Evolutionary conservation across 2,888 invertebrate genomes (phyloP).

Genomic region (Drosophila crucigera): DNA sequence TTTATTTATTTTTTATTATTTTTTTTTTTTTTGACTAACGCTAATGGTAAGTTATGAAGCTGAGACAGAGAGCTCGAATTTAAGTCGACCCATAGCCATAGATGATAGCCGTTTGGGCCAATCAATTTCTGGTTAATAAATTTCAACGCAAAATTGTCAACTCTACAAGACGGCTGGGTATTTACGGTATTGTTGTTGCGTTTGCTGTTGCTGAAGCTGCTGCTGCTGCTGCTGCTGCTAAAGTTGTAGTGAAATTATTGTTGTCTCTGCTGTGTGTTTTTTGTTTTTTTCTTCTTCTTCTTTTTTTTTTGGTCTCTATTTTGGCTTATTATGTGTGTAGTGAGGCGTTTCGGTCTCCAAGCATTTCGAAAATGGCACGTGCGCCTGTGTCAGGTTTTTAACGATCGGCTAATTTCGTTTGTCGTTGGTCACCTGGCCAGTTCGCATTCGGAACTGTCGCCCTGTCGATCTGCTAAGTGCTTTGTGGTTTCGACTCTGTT

Average conservation of each 20-base stretch:
- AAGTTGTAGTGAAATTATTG: conserved; percentile 59
- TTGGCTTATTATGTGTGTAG: conserved; percentile 53
- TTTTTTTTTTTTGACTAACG: conserved; percentile 42
- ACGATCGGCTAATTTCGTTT: conserved; percentile 74
- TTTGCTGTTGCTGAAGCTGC: conserved; percentile 19
- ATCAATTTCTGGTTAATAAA: conserved; percentile 82
- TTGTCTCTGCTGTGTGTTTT: conserved; percentile 44
- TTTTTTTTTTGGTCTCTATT: conserved; percentile 25
- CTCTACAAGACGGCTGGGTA: conserved; percentile 45
- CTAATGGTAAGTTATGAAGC: conserved; percentile 79
- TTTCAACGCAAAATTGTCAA: conserved; percentile 76
- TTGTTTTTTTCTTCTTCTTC: conserved; percentile 5
- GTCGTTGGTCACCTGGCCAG: conserved; percentile 17
- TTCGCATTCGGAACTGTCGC: conserved; percentile 12
- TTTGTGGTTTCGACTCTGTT: conserved; percentile 34
- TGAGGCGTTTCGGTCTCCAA: conserved; percentile 65
- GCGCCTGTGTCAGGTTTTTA: conserved; percentile 80
- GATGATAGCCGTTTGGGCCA: conserved; percentile 76
- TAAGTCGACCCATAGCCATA: conserved; percentile 47
- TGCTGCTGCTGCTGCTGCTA: not conserved
- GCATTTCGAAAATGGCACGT: conserved; percentile 79
- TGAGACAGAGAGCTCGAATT: conserved; percentile 24
- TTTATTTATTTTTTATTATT: conserved; percentile 14
- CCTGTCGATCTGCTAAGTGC: conserved; percentile 55
- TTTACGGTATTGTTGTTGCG: conserved; percentile 63